A percentile compares a stretch with the other conserved stretches of the same genome.
Conservation (phyloP, 2,888 invertebrate species). For the Pherbina coryleti region DNA sequence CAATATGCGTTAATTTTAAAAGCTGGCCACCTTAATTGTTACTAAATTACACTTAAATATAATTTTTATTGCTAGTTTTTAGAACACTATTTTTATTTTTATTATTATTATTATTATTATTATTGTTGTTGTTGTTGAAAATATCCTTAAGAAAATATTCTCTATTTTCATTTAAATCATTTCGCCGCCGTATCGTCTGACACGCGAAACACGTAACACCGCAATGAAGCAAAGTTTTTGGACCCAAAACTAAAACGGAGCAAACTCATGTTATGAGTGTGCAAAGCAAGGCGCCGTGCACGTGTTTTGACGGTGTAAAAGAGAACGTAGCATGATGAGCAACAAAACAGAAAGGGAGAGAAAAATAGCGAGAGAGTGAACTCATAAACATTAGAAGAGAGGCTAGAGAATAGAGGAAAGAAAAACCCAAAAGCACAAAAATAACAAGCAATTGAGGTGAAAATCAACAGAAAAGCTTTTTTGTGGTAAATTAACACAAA, state of each 20-base stretch:
- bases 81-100: slow-evolving; percentile 1
- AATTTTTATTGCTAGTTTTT: slow-evolving; percentile 4
- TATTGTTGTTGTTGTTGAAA: slow-evolving; percentile 23
- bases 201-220: slow-evolving; percentile 70
- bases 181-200: slow-evolving; percentile 62
- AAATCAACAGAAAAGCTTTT: not conserved
- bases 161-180: slow-evolving; percentile 41
- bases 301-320: slow-evolving; percentile 31
- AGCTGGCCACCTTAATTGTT: not conserved
- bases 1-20: not conserved
- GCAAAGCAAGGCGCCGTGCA: slow-evolving; percentile 6
- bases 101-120: slow-evolving; percentile 27
- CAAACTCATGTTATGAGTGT: slow-evolving; percentile 25
- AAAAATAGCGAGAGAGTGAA: slow-evolving; percentile 18
- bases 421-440: not conserved
- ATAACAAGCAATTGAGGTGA: slow-evolving; percentile 53
- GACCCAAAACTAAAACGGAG: slow-evolving; percentile 53
- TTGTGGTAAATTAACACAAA: not conserved
- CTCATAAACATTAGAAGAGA: not conserved
- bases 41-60: not conserved
- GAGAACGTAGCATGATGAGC: slow-evolving; percentile 27
- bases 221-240: slow-evolving; percentile 66
- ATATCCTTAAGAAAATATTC: slow-evolving; percentile 37
- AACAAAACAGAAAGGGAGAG: slow-evolving; percentile 17
- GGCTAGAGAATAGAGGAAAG: not conserved